Conservation (phyloP, 1,140 invertebrate genomes). For the Lethrus apterus region DNA sequence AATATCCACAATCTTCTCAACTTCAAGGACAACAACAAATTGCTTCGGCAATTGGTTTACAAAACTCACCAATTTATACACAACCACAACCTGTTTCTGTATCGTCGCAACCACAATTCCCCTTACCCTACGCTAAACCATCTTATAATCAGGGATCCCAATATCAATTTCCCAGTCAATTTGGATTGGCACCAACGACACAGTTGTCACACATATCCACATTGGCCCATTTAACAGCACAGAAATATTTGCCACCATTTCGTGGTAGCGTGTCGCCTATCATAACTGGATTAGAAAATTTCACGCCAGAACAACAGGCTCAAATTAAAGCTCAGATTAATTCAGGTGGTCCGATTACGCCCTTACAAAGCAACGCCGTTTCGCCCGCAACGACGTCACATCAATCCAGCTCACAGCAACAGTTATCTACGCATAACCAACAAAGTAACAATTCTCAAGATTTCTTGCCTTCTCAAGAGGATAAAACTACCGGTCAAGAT, state of each 20-base stretch:
- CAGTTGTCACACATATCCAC: slow-evolving; percentile 23
- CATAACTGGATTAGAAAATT: slow-evolving; percentile 38
- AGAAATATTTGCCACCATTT: slow-evolving; percentile 15
- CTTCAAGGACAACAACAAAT: slow-evolving; percentile 11
- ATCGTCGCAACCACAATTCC: no score
- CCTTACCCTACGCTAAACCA: slow-evolving; percentile 9
- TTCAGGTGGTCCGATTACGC: slow-evolving; percentile 7
- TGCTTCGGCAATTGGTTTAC: not conserved
- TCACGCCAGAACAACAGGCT: slow-evolving; percentile 36
- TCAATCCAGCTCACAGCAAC: no score
- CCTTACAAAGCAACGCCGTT: not conserved
- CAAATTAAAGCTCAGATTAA: slow-evolving; percentile 36
- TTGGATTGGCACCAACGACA: slow-evolving; percentile 4
- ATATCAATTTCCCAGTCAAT: slow-evolving; percentile 13
- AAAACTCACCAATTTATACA: slow-evolving; percentile 8
- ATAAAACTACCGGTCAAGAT: no score
- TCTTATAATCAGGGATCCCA: slow-evolving; percentile 15
- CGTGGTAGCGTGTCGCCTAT: slow-evolving; percentile 24
- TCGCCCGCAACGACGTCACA: no score
- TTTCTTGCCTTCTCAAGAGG: no score
- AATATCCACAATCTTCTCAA: slow-evolving; percentile 3
- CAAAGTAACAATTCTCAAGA: no score
- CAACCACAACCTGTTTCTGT: not conserved
- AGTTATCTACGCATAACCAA: no score
- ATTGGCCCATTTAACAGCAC: slow-evolving; percentile 30